Percentiles rank a stretch among this genome's conserved stretches.
These are phyloP conservation scores for Rhadina sibilatrix DNA, from an alignment of 2,113 vertebrate genomes.

Conservation along the genomic window DNA sequence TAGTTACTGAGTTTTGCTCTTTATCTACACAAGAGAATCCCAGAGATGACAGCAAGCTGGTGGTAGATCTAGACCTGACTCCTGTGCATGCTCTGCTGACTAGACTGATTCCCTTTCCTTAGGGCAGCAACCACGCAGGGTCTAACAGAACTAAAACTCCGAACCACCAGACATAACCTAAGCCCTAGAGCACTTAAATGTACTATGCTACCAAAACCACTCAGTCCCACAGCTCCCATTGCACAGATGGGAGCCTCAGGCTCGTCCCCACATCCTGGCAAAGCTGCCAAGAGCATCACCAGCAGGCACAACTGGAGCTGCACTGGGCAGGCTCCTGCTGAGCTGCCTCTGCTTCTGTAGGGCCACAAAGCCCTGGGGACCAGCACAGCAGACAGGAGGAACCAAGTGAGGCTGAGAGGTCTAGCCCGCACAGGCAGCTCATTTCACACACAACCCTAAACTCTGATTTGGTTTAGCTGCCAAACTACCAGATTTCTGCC, in stretches of 20 bases:
- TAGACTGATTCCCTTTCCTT: background rate
- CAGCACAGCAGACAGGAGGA: background rate
- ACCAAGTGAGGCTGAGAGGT: background rate
- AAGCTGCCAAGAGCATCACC: background rate
- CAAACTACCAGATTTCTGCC: constrained; percentile 4
- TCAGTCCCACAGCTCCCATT: background rate
- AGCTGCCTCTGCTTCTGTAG: background rate
- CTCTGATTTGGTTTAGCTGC: background rate
- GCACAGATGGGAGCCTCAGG: background rate
- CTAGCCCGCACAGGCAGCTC: background rate
- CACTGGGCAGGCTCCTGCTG: background rate
- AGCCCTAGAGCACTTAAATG: background rate
- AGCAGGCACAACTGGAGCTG: background rate
- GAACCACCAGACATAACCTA: background rate
- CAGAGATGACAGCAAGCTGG: background rate
- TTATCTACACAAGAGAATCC: background rate
- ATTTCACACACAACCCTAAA: background rate
- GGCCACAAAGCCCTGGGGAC: background rate
- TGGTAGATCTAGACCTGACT: background rate
- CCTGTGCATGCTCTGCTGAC: background rate
- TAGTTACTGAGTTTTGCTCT: background rate
- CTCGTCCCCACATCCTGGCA: background rate
- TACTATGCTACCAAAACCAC: background rate
- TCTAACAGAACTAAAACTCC: background rate
- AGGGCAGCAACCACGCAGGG: background rate